Evolutionary conservation across 2,797 vertebrate species (phyloP).

Genomic region (Aplochiton taeniatus): DNA sequence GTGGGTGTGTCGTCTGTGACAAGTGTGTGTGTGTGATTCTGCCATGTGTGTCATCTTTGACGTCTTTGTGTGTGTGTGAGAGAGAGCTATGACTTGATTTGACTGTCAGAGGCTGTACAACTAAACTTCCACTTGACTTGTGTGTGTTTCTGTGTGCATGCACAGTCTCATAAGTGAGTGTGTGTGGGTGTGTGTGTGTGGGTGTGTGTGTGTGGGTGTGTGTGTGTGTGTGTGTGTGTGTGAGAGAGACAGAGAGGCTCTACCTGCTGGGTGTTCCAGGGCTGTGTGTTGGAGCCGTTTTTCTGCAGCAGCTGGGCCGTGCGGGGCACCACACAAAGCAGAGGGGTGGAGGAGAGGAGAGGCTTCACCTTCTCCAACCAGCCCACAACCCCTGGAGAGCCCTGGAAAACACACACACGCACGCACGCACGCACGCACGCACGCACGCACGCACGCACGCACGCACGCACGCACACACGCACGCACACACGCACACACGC

Average conservation of each 20-base stretch:
- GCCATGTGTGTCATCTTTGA: background rate
- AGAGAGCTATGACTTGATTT: too few relatives aligned
- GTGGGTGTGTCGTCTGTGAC: too few relatives aligned
- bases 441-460: background rate
- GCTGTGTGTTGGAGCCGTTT: constrained; percentile 27
- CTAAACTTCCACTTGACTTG: too few relatives aligned
- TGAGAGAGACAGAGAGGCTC: too few relatives aligned
- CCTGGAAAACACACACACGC: constrained; percentile 49
- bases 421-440: too few relatives aligned
- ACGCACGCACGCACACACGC: background rate
- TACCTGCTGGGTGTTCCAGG: constrained; percentile 82
- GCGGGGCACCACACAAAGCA: constrained; percentile 67
- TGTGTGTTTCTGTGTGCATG: too few relatives aligned
- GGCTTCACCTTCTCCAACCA: constrained; percentile 67
- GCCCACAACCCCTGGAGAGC: constrained; percentile 56
- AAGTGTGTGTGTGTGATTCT: background rate
- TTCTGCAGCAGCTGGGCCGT: constrained; percentile 50
- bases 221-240: background rate
- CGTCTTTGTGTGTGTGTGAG: background rate
- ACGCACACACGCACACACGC: background rate
- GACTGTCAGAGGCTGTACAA: too few relatives aligned
- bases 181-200: background rate
- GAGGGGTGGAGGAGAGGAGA: constrained; percentile 68
- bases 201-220: background rate
- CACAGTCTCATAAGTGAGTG: too few relatives aligned